Evolutionary conservation across 92 coral and sea anemone genomes (phyloP), one percentile per base, ranked within the genome.

Genomic region (Epizoanthus fatuus): DNA sequence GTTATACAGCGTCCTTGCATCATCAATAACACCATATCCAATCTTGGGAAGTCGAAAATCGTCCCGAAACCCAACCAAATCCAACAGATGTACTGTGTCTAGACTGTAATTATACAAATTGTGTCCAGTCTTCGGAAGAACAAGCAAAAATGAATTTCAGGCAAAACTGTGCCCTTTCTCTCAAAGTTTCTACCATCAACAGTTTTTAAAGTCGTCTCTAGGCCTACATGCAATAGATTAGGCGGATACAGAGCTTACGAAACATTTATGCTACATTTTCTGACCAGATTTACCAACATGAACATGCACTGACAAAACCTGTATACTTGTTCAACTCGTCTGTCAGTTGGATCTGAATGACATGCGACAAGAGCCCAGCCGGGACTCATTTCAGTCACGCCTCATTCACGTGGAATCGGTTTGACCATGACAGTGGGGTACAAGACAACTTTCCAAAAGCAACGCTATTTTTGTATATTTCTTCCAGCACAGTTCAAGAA

Each of bases 11-110:
- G 83, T 69, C 88, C 64, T 86, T 95, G 94, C 93, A 87, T 90
- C 78, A 74, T 82, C 80, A 81, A 74, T 84, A 95, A 74, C 84
- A 90, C 95, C 95, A 92, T 92, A 87, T 92, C 93, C 95, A 81
- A 35, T 22, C 45, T 52, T 77, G 67, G 22, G 19, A 59, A 25
- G 68, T 77, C 8, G 55, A 62, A 77, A 59, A 75, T 54, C 40
- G 14, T 35, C 64, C 55, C 63, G 38, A 56, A 32, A 29, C 63
- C 65, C 32, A 56, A 12, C 80, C 66, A 32, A 55, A 56, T 32
- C 39, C 65, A 74, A 19, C 45, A 55, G 51, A 56, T 13, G 49
- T 25, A 9, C 16, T 53, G 29, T 77, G 56, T 59, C 15, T 40
- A 7, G 51, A n/a, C 67, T 7, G 53, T 19, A 58, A 37, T 44